These are phyloP conservation scores for Phaonia tiefii DNA, from an alignment of 2,888 invertebrate species.

Conservation along the genomic window DNA sequence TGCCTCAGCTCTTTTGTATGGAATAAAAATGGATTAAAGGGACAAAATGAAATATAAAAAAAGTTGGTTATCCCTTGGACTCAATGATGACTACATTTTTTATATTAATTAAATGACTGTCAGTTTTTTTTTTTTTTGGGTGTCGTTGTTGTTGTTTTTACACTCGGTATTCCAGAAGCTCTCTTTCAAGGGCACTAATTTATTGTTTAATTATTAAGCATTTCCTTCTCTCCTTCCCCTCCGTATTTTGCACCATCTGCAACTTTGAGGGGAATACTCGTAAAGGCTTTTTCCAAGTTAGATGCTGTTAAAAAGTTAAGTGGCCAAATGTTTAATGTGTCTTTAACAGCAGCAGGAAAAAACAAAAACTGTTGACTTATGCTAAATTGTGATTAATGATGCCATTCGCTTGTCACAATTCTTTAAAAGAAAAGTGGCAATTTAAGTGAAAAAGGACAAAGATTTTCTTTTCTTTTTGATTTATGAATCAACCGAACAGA, in stretches of 20 bases:
- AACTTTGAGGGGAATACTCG: background rate
- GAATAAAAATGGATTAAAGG: constrained; percentile 7
- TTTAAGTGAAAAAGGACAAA: constrained; percentile 19
- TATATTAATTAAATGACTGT: constrained; percentile 35
- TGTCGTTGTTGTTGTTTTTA: constrained; percentile 6
- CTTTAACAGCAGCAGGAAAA: background rate
- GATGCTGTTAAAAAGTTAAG: constrained; percentile 9
- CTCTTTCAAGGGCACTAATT: constrained; percentile 47
- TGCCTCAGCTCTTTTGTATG: background rate
- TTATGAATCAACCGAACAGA: constrained; percentile 23
- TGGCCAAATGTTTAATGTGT: constrained; percentile 14
- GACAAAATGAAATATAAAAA: constrained; percentile 13
- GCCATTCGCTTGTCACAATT: background rate
- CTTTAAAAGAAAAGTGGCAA: constrained; percentile 1
- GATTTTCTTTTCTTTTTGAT: background rate
- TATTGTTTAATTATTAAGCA: constrained; percentile 46
- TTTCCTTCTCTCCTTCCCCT: background rate
- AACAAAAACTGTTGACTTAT: constrained; percentile 51
- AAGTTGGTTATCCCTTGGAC: constrained; percentile 16
- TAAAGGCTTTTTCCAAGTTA: background rate
- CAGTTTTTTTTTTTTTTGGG: background rate
- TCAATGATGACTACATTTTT: constrained; percentile 26
- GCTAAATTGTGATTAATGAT: constrained; percentile 62
- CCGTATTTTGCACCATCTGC: background rate
- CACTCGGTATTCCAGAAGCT: background rate